Base-by-base conservation (phyloP, 2,888 invertebrate species). In the Leucophenga montana region DNA sequence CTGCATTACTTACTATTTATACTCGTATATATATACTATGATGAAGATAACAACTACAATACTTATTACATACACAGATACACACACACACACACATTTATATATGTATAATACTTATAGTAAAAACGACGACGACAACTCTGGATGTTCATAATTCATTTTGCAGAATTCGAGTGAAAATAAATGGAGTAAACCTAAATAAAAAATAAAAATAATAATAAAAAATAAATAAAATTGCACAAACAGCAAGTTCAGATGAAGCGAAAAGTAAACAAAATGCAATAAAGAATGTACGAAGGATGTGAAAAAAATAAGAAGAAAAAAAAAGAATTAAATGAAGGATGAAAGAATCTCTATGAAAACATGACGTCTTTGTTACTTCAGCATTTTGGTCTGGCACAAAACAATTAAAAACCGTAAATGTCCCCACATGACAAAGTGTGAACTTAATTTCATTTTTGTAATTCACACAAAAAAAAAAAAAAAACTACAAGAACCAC, bases 381-480 rank as follows among this genome's bases (percentile, higher is more conserved):
- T 33, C 33, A 33, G 59, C 46, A 66, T 66, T 70, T 33, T 31
- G 61, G n/a, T 56, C 13, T 73, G 70, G 70, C 75, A 77, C 75
- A 76, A 77, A 78, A 80, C 84, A 82, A 82, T 82, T 82, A 84
- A 84, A 84, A 81, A 74, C 80, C 84, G 77, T 83, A 81, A 81
- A 84, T 84, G 84, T 81, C 80, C 80, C 82, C 80, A 82, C 80
- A 81, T 81, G 80, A 81, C 80, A 84, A 83, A 79, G 83, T 84
- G 83, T 84, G 82, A 82, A 83, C 82, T 82, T 83, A 82, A 83
- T 83, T 83, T 82, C 82, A 84, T 82, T 82, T 81, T 82, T 78
- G 83, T 78, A 59, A 67, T 59, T 67, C 50, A 27, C 48, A 53
- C 31, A n/a, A n/a, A n/a, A n/a, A n/a, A n/a, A n/a, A n/a, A n/a